Conservation (phyloP, 2,797 vertebrate species). For the Megaceryle alcyon region DNA sequence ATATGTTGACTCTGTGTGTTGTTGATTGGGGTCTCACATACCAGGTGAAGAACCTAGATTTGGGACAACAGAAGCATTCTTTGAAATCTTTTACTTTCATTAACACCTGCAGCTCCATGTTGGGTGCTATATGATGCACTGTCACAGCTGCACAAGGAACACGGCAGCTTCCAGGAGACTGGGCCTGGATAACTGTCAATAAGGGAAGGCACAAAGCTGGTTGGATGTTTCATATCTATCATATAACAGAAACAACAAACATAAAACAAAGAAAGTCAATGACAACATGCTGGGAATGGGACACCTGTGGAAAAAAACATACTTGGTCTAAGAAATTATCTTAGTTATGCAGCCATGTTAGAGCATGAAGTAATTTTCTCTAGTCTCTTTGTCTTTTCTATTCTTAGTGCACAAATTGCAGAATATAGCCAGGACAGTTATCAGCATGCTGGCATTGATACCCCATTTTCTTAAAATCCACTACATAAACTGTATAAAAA, state of each 20-base stretch:
- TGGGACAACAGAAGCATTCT: not conserved
- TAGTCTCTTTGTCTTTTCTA: not conserved
- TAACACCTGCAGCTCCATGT: not conserved
- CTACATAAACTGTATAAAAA: not conserved
- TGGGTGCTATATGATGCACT: not conserved
- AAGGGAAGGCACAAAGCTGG: not conserved
- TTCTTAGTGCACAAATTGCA: not conserved
- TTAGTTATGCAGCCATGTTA: not conserved
- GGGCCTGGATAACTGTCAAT: not conserved
- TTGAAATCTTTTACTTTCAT: not conserved
- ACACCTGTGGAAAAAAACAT: not conserved
- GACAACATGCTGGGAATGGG: not conserved
- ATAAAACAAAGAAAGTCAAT: not conserved
- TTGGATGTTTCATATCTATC: not conserved
- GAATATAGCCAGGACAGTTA: not conserved
- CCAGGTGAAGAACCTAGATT: too few species aligned
- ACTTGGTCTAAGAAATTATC: not conserved
- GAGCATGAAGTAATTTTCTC: not conserved
- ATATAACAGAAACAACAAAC: not conserved
- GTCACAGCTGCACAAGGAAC: not conserved
- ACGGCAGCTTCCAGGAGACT: not conserved
- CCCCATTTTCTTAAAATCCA: not conserved
- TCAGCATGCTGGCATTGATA: not conserved
- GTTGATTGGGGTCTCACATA: too few species aligned
- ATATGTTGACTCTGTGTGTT: too few species aligned